A percentile compares a stretch with the other conserved stretches of the same genome.
phyloP scores from a whole-genome alignment of 2,797 vertebrate genomes.

The Agapornis canus region DNA sequence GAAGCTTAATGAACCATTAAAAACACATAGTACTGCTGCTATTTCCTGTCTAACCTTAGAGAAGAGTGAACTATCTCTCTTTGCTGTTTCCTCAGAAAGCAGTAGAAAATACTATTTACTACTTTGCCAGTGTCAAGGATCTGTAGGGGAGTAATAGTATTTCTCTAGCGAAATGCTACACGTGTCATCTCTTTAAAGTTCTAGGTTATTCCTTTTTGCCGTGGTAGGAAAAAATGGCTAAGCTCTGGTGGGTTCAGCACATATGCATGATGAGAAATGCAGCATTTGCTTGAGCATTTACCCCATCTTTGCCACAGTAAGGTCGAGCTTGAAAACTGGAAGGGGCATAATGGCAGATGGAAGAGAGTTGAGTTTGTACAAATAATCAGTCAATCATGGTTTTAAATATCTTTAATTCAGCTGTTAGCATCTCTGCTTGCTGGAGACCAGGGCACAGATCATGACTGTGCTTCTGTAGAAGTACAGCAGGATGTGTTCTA shows the following conservation, averaged over 20 bases:
- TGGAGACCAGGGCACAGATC: background rate
- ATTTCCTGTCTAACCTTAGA: background rate
- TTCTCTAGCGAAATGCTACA: background rate
- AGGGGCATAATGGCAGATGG: background rate
- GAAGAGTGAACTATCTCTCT: background rate
- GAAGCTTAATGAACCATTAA: background rate
- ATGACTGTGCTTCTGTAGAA: background rate
- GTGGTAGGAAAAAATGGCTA: background rate
- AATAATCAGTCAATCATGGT: background rate
- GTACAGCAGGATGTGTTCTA: background rate
- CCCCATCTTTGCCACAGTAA: background rate
- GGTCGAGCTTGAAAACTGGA: background rate
- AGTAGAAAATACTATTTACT: background rate
- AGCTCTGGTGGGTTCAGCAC: background rate
- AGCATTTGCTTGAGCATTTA: background rate
- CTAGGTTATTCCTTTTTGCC: background rate
- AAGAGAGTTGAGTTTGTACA: background rate
- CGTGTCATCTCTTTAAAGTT: background rate
- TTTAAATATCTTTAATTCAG: slow-evolving; percentile 23
- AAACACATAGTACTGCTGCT: background rate
- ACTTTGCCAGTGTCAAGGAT: background rate
- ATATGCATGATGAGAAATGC: background rate
- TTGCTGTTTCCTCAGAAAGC: background rate
- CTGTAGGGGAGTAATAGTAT: background rate
- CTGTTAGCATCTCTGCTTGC: background rate